Evolutionary conservation across 2,888 invertebrate genomes (phyloP), one percentile per base, ranked within the genome.

Genomic region (Therioaphis trifolii): DNA sequence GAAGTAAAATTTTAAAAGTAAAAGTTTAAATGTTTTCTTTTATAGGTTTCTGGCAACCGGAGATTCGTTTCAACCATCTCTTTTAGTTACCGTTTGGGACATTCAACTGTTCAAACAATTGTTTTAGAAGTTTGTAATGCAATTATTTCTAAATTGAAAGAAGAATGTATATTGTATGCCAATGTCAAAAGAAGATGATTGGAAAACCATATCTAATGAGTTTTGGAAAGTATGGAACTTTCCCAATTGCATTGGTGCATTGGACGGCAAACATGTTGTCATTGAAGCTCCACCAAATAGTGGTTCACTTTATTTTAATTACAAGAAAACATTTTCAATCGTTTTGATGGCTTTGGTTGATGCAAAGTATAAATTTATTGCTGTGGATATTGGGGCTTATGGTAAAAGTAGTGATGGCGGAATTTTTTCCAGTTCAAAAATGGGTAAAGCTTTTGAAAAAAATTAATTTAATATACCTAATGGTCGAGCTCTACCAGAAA

Each of bases 241-340:
- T 66, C 84, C 84, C 15, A 52, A 84, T 55, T 84, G 84, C 61
- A 46, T 84, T 18, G 85, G 84, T 24, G 85, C 85, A 46, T 52
- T 85, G 9, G 85, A 85, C 76, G 85, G 84, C 9, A 85, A 85
- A 61, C 85, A 85, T 43, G 72, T 84, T n/a, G 52, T 29, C 29
- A 68, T 85, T 35, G 46, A 43, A n/a, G 58, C 77, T 27, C 84
- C 84, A 21, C 55, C 35, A 21, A 27, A 52, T 35, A 35, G 43
- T 46, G 85, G 85, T 24, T 84, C 85, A 43, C 43, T 24, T 40
- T 79, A 71, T 66, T 79, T 72, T 49, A 85, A 85, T 68, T 84
- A 85, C 35, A 85, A 85, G 49, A 43, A 61, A 43, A 71, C 40
- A 21, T 72, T 55, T 61, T 84, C 84, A 1, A 84, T 85, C 14